These are phyloP conservation scores for Gambusia yucatana DNA, from an alignment of 2,797 vertebrate genomes.

Conservation along the genomic window DNA sequence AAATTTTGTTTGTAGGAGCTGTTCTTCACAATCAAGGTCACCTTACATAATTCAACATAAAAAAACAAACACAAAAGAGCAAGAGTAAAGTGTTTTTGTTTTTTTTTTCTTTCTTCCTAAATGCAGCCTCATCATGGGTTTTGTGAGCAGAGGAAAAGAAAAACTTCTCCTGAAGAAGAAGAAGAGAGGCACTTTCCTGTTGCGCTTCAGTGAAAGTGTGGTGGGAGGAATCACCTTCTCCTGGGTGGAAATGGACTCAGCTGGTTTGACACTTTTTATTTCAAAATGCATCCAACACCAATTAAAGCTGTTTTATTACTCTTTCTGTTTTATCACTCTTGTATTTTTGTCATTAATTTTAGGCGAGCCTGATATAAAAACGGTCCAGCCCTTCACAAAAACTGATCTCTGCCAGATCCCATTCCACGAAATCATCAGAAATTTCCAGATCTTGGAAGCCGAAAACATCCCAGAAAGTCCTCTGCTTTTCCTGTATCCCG, in stretches of 20 bases:
- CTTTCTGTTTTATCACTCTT: neutral
- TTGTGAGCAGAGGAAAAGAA: conserved; percentile 88
- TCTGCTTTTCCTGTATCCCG: conserved; percentile 88
- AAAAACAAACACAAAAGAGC: no score
- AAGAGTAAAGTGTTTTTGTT: conserved; percentile 2
- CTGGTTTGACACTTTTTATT: conserved; percentile 68
- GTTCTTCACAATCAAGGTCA: no score
- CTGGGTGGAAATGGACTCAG: conserved; percentile 87
- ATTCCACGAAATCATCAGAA: conserved; percentile 89
- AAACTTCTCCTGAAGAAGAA: conserved; percentile 85
- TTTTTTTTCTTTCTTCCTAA: conserved; percentile 28
- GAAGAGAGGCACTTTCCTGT: conserved; percentile 88
- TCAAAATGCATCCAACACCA: neutral
- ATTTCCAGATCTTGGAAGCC: conserved; percentile 86
- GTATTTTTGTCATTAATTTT: conserved; percentile 13
- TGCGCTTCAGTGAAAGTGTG: conserved; percentile 92
- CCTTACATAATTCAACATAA: no score
- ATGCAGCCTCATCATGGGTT: conserved; percentile 90
- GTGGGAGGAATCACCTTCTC: conserved; percentile 93
- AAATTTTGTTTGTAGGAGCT: no score
- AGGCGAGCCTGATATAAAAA: conserved; percentile 82
- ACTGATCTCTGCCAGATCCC: conserved; percentile 85
- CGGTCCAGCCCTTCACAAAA: conserved; percentile 89
- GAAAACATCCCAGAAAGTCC: conserved; percentile 90
- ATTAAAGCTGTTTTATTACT: neutral